Percentiles rank a stretch among this genome's conserved stretches.
These are phyloP conservation scores for Eristalis tenax DNA, from an alignment of 2,888 invertebrate species.

Conservation along the genomic window DNA sequence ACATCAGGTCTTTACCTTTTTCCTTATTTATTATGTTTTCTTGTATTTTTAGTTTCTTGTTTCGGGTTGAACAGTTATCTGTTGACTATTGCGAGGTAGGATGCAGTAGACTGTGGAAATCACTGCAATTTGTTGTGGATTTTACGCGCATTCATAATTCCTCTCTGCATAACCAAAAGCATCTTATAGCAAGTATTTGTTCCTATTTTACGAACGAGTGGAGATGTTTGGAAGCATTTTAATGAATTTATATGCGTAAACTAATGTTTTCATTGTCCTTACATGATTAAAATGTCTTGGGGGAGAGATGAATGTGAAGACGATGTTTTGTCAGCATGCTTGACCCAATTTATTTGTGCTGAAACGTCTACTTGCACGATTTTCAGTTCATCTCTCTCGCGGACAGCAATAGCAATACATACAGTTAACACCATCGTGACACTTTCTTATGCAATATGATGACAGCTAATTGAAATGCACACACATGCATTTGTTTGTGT, in stretches of 20 bases:
- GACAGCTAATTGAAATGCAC: constrained; percentile 51
- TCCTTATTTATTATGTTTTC: constrained; percentile 27
- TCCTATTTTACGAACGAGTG: not conserved
- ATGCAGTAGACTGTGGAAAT: constrained; percentile 66
- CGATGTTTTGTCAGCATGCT: not conserved
- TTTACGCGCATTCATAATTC: constrained; percentile 54
- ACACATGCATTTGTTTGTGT: constrained; percentile 24
- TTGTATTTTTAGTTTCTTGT: constrained; percentile 7
- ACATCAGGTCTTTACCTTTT: constrained; percentile 68
- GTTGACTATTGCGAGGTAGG: constrained; percentile 43
- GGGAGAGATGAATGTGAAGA: no score
- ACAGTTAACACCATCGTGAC: constrained; percentile 64
- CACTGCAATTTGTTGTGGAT: constrained; percentile 60
- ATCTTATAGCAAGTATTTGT: no score
- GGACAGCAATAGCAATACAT: constrained; percentile 46
- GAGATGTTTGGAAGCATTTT: no score
- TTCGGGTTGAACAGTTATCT: not conserved
- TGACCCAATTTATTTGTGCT: no score
- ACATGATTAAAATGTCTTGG: no score
- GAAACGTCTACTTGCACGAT: not conserved
- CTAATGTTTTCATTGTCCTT: no score
- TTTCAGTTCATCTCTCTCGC: not conserved
- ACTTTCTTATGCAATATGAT: constrained; percentile 51
- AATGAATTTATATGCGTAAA: no score
- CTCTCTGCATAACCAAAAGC: no score